Conservation (phyloP, 1,140 invertebrate species). For the Hormaphis cornu region DNA sequence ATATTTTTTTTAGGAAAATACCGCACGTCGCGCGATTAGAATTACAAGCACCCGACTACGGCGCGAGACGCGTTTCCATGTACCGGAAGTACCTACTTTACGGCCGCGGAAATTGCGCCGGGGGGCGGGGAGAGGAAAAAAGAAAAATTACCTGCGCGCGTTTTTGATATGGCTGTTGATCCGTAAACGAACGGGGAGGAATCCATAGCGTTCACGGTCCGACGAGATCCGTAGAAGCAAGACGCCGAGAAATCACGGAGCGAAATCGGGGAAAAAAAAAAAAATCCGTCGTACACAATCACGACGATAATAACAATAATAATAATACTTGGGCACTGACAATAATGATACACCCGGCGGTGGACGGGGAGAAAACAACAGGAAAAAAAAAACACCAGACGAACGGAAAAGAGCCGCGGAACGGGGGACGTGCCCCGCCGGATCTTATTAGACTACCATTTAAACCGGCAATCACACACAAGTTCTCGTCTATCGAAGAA, state of each 20-base stretch:
- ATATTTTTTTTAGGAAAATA: no score
- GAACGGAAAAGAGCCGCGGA: not conserved
- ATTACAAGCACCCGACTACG: no score
- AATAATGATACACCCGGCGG: conserved; percentile 25
- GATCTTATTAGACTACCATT: conserved; percentile 28
- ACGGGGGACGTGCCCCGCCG: conserved; percentile 1
- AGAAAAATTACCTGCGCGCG: not conserved
- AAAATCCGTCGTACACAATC: conserved; percentile 15
- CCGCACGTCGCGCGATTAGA: no score
- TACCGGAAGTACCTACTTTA: conserved; percentile 18
- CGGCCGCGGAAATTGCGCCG: not conserved
- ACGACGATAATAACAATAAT: no score
- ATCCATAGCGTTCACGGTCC: conserved; percentile 29
- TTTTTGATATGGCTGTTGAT: conserved; percentile 24
- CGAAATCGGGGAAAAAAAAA: conserved; percentile 8
- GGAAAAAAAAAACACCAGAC: not conserved
- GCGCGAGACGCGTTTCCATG: not conserved
- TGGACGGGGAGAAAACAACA: not conserved
- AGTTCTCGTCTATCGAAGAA: not conserved
- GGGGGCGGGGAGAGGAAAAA: not conserved
- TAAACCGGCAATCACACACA: conserved; percentile 26
- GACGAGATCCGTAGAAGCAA: conserved; percentile 30
- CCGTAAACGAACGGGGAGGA: conserved; percentile 6
- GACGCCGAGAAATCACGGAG: conserved; percentile 26
- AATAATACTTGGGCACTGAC: no score